Percentiles rank a stretch among this genome's conserved stretches.
These are phyloP conservation scores for Epinotia ramella DNA, from an alignment of 2,888 invertebrate genomes.

Conservation along the genomic window DNA sequence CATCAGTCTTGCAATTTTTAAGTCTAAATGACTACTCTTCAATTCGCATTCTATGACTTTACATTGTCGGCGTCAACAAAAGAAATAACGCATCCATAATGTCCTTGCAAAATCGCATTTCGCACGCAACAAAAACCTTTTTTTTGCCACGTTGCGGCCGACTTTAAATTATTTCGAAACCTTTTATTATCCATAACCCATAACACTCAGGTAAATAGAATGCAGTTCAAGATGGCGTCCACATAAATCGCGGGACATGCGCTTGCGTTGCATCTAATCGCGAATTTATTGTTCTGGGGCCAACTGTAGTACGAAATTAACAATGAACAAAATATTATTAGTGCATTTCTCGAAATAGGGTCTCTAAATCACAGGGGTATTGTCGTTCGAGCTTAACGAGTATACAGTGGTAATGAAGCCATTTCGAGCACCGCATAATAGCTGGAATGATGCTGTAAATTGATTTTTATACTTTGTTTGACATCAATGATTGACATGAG, in stretches of 20 bases:
- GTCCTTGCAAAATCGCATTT: slow-evolving; percentile 73
- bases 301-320: slow-evolving; percentile 74
- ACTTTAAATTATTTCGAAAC: slow-evolving; percentile 72
- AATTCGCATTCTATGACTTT: slow-evolving; percentile 55
- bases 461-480: slow-evolving; percentile 85
- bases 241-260: slow-evolving; percentile 75
- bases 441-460: slow-evolving; percentile 73
- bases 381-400: slow-evolving; percentile 67
- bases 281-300: slow-evolving; percentile 81
- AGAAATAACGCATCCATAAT: slow-evolving; percentile 65
- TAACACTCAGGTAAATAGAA: slow-evolving; percentile 75
- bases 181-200: slow-evolving; percentile 62
- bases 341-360: slow-evolving; percentile 62
- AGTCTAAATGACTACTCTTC: slow-evolving; percentile 9
- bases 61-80: slow-evolving; percentile 70
- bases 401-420: slow-evolving; percentile 79
- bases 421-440: slow-evolving; percentile 75
- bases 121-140: slow-evolving; percentile 67
- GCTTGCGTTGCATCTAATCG: slow-evolving; percentile 80
- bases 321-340: slow-evolving; percentile 81
- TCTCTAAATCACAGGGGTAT: slow-evolving; percentile 68
- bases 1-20: background rate
- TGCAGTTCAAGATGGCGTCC: slow-evolving; percentile 67
- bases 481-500: slow-evolving; percentile 83
- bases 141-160: slow-evolving; percentile 76